These are phyloP conservation scores for Rotaria socialis DNA, from an alignment of 2,888 invertebrate species.

Conservation along the genomic window DNA sequence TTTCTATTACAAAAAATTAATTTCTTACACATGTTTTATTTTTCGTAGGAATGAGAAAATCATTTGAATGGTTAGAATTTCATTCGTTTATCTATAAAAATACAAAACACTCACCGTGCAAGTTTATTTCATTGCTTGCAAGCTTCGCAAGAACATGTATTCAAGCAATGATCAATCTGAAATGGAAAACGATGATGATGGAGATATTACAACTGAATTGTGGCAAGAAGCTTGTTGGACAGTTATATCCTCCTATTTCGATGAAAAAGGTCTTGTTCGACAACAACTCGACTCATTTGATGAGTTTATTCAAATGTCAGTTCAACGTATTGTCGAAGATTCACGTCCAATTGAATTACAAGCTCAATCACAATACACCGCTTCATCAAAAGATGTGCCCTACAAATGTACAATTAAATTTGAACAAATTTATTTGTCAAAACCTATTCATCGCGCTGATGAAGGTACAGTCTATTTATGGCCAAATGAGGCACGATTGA, in stretches of 20 bases:
- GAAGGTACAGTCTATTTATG: slow-evolving; percentile 68
- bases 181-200: slow-evolving; percentile 59
- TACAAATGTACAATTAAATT: slow-evolving; percentile 88
- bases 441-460: slow-evolving; percentile 99
- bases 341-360: slow-evolving; percentile 92
- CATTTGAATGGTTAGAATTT: not conserved
- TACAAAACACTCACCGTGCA: not conserved
- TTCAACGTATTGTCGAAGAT: slow-evolving; percentile 97
- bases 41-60: not conserved
- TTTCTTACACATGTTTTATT: not conserved
- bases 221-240: slow-evolving; percentile 99
- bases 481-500: slow-evolving; percentile 92
- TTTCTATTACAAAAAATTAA: not conserved
- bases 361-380: slow-evolving; percentile 92
- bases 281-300: slow-evolving; percentile 98
- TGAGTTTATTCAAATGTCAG: slow-evolving; percentile 99
- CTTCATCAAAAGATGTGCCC: slow-evolving; percentile 83
- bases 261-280: slow-evolving; percentile 96
- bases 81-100: not conserved
- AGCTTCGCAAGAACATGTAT: not conserved
- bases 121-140: not conserved
- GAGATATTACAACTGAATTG: slow-evolving; percentile 91
- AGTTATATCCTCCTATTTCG: slow-evolving; percentile 98
- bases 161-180: not conserved
- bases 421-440: slow-evolving; percentile 96